Base-by-base conservation (phyloP, 2,113 vertebrate species). In the Asarcornis scutulata region DNA sequence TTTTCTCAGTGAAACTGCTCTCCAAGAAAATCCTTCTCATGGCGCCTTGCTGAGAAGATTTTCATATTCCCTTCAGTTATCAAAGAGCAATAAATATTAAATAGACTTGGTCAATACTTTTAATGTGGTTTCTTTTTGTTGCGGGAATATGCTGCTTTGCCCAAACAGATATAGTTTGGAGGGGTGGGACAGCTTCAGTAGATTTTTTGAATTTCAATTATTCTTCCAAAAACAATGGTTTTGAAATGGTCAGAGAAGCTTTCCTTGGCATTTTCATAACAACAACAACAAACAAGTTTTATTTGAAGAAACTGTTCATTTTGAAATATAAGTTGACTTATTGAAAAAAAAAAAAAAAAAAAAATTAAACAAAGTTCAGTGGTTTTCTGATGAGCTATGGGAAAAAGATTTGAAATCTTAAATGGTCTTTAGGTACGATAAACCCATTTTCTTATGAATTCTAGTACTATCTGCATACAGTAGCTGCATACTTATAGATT, bases 241-340 rank as follows among this genome's bases (percentile, higher is more conserved):
- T 95, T 93, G 91, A 96, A 94, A 95, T 94, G 46, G 96, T 95
- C 94, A 87, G 91, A 96, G 77, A 72, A 72, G 58, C 7, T 83
- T 92, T 92, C 48, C 84, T 42, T 73, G 67, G 62, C 66, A 89
- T 93, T 90, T 94, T 90, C 79, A 95, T 81, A 84, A 40, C 26
- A 32, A 42, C 62, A 63, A 88, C 73, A 87, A 38, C 38, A 38
- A 38, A 38, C 86, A 50, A 13, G 11, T 56, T 29, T 75, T 95
- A 79, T 82, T 85, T 69, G 80, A 78, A 84, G 81, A 62, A 92
- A 83, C 66, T 91, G 87, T 96, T 95, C 0, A 22, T 95, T 91
- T 95, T 89, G 66, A 92, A 90, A 78, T 81, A 9, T 67, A 89
- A 91, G 4, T 60, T 75, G 38, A 74, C 66, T 68, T 95, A 86